Evolutionary conservation across 2,888 invertebrate genomes (phyloP).

Genomic region (Synanthedon tipuliformis): DNA sequence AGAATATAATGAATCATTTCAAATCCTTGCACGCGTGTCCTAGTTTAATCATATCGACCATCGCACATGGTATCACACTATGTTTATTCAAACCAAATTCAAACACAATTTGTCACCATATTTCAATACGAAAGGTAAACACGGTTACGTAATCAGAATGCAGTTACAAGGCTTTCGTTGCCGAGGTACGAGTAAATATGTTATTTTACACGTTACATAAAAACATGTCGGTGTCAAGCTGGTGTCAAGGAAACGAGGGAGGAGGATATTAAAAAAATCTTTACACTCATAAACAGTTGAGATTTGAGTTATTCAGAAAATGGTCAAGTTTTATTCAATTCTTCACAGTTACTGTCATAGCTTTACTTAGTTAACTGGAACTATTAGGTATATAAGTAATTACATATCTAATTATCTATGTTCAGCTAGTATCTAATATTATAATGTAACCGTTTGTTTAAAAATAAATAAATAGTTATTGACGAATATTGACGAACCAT

Average conservation of each 20-base stretch:
- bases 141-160: not conserved
- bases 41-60: not conserved
- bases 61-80: not conserved
- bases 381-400: too few species aligned
- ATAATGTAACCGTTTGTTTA: too few species aligned
- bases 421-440: too few species aligned
- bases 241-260: constrained; percentile 28
- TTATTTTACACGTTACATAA: constrained; percentile 4
- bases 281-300: too few species aligned
- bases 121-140: constrained; percentile 1
- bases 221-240: constrained; percentile 35
- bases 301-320: constrained; percentile 12
- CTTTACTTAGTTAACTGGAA: too few species aligned
- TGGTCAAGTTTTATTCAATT: too few species aligned
- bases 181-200: not conserved
- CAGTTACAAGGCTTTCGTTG: not conserved
- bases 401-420: too few species aligned
- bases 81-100: not conserved
- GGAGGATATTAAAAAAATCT: too few species aligned
- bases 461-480: too few species aligned
- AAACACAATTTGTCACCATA: not conserved
- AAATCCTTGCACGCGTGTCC: not conserved
- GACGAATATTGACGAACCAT: too few species aligned
- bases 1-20: constrained; percentile 32
- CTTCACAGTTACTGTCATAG: too few species aligned